Conservation (phyloP, 2,888 invertebrate species). For the Dasysyrphus tricinctus region DNA sequence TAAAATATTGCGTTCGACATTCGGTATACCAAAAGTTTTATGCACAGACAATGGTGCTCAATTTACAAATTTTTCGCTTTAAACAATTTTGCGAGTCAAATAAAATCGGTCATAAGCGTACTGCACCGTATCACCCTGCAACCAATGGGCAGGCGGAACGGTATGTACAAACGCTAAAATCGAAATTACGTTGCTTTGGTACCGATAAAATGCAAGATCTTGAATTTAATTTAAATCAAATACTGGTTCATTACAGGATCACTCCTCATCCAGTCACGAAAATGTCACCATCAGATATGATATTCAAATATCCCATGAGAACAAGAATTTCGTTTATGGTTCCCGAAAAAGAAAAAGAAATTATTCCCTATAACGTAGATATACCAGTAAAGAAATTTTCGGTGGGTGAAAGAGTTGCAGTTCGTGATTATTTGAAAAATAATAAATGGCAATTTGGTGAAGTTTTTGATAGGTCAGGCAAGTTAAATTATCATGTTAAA, state of each 20-base stretch:
- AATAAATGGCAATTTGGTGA: too few relatives aligned
- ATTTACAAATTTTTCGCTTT: not conserved
- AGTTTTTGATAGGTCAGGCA: too few relatives aligned
- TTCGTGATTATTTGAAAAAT: not conserved
- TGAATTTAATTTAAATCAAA: not conserved
- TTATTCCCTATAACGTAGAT: not conserved
- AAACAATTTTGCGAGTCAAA: not conserved
- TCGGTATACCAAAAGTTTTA: not conserved
- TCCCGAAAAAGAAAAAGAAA: not conserved
- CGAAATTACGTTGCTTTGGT: too few relatives aligned
- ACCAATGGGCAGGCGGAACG: too few relatives aligned
- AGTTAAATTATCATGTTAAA: too few relatives aligned
- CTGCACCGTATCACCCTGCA: not conserved
- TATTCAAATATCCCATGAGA: not conserved
- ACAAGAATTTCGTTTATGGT: not conserved
- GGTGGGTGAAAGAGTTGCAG: slow-evolving; percentile 3
- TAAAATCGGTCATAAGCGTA: not conserved
- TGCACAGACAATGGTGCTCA: not conserved
- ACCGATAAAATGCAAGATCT: not conserved
- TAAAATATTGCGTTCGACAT: not conserved
- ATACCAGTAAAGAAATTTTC: not conserved
- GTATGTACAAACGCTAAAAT: too few relatives aligned
- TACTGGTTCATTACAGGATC: not conserved
- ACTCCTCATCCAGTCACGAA: not conserved
- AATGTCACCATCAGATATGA: not conserved